Evolutionary conservation across 2,113 vertebrate genomes (phyloP).

Genomic region (Cryptotis parvus): DNA sequence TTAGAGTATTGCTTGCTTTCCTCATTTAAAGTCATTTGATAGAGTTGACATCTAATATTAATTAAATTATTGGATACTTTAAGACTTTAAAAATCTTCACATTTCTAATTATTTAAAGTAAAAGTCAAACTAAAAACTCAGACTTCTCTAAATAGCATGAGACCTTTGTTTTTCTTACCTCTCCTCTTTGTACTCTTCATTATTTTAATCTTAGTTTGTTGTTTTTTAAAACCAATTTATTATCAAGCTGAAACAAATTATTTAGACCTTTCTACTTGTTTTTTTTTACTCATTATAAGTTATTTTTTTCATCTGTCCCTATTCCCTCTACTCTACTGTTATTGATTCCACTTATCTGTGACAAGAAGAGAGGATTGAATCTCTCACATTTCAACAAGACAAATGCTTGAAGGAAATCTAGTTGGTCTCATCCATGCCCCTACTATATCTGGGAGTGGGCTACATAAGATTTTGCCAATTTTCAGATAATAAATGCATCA

Average conservation of each 20-base stretch:
- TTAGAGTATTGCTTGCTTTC: constrained; percentile 53
- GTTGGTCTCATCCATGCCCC: no score
- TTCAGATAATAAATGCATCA: background rate
- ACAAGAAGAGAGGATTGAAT: background rate
- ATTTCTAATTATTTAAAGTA: constrained; percentile 56
- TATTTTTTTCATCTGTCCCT: background rate
- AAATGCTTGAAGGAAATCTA: no score
- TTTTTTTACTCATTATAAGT: background rate
- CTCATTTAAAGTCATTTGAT: constrained; percentile 29
- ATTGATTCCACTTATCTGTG: constrained; percentile 27
- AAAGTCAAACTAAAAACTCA: constrained; percentile 13
- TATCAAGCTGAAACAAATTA: background rate
- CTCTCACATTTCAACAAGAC: background rate
- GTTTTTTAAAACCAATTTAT: constrained; percentile 30
- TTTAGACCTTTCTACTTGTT: background rate
- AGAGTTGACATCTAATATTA: constrained; percentile 46
- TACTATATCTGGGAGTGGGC: background rate
- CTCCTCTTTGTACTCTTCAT: background rate
- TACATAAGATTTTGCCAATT: constrained; percentile 2
- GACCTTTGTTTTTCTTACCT: background rate
- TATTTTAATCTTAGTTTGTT: background rate
- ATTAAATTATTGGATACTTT: constrained; percentile 49
- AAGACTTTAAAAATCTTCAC: constrained; percentile 8
- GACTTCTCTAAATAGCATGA: background rate
- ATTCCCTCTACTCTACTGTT: background rate